phyloP scores from a whole-genome alignment of 2,797 vertebrate species.

The Crocodylus rhombifer region DNA sequence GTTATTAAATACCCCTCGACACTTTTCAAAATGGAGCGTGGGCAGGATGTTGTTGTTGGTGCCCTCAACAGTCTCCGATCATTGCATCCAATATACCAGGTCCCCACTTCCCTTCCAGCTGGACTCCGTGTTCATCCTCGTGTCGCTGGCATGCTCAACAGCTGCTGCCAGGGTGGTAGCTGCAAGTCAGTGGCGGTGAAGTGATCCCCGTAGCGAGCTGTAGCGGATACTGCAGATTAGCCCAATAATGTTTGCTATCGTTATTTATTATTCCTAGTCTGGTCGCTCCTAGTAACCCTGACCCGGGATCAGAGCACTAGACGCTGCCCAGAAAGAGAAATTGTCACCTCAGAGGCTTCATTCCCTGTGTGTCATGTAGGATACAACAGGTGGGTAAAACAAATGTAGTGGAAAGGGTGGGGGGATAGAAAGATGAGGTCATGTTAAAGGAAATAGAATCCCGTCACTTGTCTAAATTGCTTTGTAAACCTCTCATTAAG shows the following conservation, averaged over 20 bases:
- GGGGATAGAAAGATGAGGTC: background rate
- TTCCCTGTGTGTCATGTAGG: background rate
- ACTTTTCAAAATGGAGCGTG: background rate
- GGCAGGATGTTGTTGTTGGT: background rate
- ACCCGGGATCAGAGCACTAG: background rate
- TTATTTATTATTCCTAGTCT: background rate
- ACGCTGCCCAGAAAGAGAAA: accelerated
- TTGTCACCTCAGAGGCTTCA: background rate
- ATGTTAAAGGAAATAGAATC: background rate
- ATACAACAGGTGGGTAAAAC: background rate
- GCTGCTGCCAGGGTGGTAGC: background rate
- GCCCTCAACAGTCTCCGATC: background rate
- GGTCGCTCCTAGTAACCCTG: accelerated
- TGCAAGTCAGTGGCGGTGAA: background rate
- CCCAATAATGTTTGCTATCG: background rate
- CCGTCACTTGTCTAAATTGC: background rate
- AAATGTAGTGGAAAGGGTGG: background rate
- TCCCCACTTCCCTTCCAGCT: background rate
- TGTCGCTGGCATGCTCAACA: background rate
- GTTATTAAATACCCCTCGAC: background rate
- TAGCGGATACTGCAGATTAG: no score
- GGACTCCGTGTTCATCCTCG: background rate
- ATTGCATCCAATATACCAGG: background rate
- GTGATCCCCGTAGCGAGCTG: background rate
- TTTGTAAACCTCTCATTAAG: background rate